A percentile compares a stretch with the other conserved stretches of the same genome.
phyloP scores from a whole-genome alignment of 2,888 invertebrate genomes.

The Seira musarum region DNA sequence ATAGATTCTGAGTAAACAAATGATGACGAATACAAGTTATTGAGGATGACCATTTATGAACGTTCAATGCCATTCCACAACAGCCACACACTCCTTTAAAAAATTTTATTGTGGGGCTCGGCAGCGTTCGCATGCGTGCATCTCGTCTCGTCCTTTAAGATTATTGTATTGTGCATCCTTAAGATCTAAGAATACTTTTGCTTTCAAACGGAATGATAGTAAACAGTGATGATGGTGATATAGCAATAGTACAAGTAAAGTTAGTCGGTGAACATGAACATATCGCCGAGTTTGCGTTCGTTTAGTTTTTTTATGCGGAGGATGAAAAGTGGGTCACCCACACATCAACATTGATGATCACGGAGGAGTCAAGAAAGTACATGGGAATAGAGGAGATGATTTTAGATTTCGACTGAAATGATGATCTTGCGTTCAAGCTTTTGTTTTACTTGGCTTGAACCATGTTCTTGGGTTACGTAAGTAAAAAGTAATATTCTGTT shows the following conservation, averaged over 20 bases:
- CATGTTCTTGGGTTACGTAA: too few species aligned
- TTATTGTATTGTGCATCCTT: too few species aligned
- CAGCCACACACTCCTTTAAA: not conserved
- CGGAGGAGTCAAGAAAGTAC: too few species aligned
- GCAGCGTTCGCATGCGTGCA: not conserved
- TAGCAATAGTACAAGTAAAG: too few species aligned
- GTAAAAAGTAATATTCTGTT: too few species aligned
- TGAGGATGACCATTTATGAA: constrained; percentile 42
- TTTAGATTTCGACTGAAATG: too few species aligned
- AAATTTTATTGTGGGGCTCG: not conserved
- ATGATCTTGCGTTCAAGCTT: too few species aligned
- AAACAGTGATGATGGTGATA: not conserved
- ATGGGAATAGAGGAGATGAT: too few species aligned
- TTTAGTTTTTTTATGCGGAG: not conserved
- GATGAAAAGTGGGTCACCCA: not conserved
- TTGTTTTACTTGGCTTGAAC: too few species aligned
- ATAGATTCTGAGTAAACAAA: constrained; percentile 12
- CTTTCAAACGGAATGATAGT: not conserved
- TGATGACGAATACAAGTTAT: constrained; percentile 43
- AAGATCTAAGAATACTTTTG: not conserved
- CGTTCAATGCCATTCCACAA: constrained; percentile 35
- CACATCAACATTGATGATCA: not conserved
- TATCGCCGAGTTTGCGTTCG: not conserved
- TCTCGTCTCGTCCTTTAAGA: not conserved
- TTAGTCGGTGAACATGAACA: too few species aligned